Evolutionary conservation across 1,140 invertebrate genomes (phyloP).

Genomic region (Bombus difficillimus): DNA sequence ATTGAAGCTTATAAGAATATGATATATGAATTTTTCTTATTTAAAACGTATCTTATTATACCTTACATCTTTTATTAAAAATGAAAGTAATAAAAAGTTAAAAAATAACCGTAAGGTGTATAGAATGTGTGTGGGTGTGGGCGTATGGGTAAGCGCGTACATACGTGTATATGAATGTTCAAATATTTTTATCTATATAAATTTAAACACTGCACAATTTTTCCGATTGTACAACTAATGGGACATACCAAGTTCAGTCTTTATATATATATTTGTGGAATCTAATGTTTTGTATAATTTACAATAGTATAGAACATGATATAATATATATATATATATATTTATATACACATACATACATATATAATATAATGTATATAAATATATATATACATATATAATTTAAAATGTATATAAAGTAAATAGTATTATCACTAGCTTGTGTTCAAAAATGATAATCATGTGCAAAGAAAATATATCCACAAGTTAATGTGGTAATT

Average conservation of each 20-base stretch:
- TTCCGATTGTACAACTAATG: constrained; percentile 63
- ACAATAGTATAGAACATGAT: constrained; percentile 66
- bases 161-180: not conserved
- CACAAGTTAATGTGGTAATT: constrained; percentile 47
- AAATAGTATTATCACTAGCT: constrained; percentile 59
- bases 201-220: constrained; percentile 17
- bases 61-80: not conserved
- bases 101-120: not conserved
- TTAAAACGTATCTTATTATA: not conserved
- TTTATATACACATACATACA: constrained; percentile 44
- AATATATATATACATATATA: constrained; percentile 57
- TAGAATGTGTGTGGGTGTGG: not conserved
- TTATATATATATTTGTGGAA: constrained; percentile 68
- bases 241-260: constrained; percentile 74
- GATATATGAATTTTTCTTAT: not conserved
- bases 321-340: not conserved
- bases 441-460: constrained; percentile 60
- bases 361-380: constrained; percentile 60
- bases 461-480: constrained; percentile 66
- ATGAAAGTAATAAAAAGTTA: not conserved
- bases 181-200: constrained; percentile 9
- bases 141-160: not conserved
- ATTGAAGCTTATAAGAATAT: not conserved
- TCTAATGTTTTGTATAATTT: constrained; percentile 68
- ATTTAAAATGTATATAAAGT: constrained; percentile 61